Base-by-base conservation (phyloP, 2,113 vertebrate species). In the Neoarius graeffei region DNA sequence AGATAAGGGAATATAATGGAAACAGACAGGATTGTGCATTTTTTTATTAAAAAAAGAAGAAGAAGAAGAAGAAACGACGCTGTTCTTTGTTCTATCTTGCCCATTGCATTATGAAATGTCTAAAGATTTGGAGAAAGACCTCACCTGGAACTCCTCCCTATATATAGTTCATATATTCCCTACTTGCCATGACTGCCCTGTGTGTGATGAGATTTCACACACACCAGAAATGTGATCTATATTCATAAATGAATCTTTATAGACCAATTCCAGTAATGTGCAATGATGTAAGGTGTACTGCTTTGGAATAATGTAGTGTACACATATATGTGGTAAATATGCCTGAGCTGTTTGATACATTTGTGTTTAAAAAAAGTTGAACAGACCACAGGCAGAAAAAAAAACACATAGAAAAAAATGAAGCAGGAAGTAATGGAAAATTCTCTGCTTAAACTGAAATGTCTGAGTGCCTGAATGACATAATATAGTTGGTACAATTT, bases 1-100 rank as follows among this genome's bases (percentile, higher is more conserved):
- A 89, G 79, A 86, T 86, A 74, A 85, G 48, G 54, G 86, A 86
- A 88, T 84, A 87, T 84, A 87, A 88, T 48, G 56, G 81, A 85
- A 88, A 88, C 64, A 35, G 57, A 86, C 7, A 7, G 86, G 23
- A 88, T 83, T 35, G n/a, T 81, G 17, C 73, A 80, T 89, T 87
- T 90, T 23, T 81, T 42, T 42, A 42, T 42, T 42, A 42, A 42
- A 42, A 42, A 4, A 42, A 42, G 42, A 42, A 42, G 42, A 3
- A 2, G 30, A 57, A 84, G 35, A 85, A 50, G 13, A 64, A 84
- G 52, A 84, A 56, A 4, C n/a, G 17, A 7, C 11, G 3, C 25
- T 56, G n/a, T 62, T 15, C 48, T 83, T 84, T 17, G 30, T 73
- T 60, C 14, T 67, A 74, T 66, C 57, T 59, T 23, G 42, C 17